These are phyloP conservation scores for Hetaerina americana DNA, from an alignment of 1,140 invertebrate genomes.

Conservation along the genomic window DNA sequence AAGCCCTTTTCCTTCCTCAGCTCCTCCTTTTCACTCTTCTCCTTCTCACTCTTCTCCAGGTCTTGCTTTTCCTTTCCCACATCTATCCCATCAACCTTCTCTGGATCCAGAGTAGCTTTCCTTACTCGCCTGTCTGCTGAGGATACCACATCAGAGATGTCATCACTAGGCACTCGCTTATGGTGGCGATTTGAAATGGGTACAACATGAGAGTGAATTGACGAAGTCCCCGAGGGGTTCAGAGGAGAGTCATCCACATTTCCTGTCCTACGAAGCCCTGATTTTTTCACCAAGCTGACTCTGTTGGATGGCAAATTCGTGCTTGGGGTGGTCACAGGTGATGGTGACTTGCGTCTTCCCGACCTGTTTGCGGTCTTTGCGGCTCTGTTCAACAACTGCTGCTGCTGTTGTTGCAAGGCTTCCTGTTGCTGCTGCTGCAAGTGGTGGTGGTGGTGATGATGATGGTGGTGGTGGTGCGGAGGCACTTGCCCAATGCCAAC, in stretches of 20 bases:
- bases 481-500: background rate
- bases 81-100: background rate
- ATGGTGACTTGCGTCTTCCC: background rate
- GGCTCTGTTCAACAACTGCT: background rate
- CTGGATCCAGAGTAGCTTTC: background rate
- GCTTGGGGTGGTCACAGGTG: background rate
- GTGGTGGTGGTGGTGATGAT: background rate
- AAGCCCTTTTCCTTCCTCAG: background rate
- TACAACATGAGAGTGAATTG: background rate
- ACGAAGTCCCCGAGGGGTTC: background rate
- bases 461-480: background rate
- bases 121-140: background rate
- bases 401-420: background rate
- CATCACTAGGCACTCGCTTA: background rate
- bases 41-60: slow-evolving; percentile 5
- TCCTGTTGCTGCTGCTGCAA: background rate
- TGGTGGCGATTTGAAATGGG: background rate
- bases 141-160: background rate
- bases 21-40: background rate
- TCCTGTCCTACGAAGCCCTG: background rate
- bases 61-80: slow-evolving; percentile 9
- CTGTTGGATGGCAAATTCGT: background rate
- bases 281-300: background rate
- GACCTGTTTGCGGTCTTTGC: background rate
- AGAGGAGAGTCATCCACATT: background rate